These are phyloP conservation scores for Staurois parvus DNA, from an alignment of 2,797 vertebrate species.

Conservation along the genomic window DNA sequence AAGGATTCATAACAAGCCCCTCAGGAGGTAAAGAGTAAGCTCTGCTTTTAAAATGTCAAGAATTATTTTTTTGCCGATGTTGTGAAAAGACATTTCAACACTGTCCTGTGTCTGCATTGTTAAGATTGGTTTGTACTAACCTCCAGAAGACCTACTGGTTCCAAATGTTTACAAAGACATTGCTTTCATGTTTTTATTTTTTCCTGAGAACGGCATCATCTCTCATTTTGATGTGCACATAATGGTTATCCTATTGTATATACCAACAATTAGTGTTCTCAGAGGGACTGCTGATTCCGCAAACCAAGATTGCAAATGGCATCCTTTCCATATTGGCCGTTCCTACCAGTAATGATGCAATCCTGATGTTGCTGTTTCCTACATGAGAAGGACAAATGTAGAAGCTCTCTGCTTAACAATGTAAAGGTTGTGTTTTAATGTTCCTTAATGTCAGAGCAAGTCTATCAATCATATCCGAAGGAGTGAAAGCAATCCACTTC, in stretches of 20 bases:
- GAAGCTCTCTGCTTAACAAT: no score
- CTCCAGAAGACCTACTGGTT: neutral
- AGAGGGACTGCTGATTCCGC: neutral
- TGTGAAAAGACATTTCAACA: neutral
- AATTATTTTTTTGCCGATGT: constrained; percentile 55
- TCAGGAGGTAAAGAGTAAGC: neutral
- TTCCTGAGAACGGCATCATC: neutral
- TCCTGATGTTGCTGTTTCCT: neutral
- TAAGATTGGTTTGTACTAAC: constrained; percentile 2
- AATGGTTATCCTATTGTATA: neutral
- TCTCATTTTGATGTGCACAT: neutral
- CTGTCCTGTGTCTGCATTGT: constrained; percentile 4
- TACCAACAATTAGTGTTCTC: neutral
- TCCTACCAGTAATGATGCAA: neutral
- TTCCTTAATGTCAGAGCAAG: no score
- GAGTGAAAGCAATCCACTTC: no score
- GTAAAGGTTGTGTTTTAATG: no score
- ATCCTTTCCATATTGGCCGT: neutral
- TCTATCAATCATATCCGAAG: no score
- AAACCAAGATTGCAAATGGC: neutral
- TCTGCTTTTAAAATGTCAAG: constrained; percentile 32
- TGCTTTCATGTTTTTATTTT: neutral
- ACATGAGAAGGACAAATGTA: neutral
- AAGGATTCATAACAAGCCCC: constrained; percentile 49
- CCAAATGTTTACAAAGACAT: constrained; percentile 6